Percentiles rank a stretch among this genome's conserved stretches.
Conservation (phyloP, 2,888 invertebrate genomes). For the Unio pictorum region DNA sequence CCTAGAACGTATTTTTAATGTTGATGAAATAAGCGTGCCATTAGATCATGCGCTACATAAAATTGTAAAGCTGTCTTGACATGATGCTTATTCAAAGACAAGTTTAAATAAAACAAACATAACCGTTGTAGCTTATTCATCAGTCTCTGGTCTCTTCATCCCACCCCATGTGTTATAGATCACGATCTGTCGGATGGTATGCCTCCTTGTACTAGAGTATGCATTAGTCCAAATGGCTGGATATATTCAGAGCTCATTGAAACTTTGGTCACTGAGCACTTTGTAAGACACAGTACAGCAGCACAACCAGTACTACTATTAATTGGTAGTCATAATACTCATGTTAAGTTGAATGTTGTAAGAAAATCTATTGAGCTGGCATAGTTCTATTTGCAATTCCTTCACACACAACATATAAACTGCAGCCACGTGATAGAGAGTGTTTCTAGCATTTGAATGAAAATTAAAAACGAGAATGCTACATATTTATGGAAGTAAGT, state of each 20-base stretch:
- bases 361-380: conserved; percentile 56
- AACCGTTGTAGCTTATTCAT: too few species aligned
- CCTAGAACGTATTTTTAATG: too few species aligned
- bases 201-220: conserved; percentile 53
- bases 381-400: conserved; percentile 63
- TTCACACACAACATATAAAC: conserved; percentile 61
- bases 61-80: too few species aligned
- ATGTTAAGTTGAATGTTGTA: conserved; percentile 51
- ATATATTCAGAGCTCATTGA: conserved; percentile 38
- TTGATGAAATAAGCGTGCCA: too few species aligned
- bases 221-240: conserved; percentile 56
- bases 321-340: conserved; percentile 63
- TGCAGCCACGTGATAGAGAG: conserved; percentile 41
- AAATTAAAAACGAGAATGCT: neutral
- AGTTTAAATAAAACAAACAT: too few species aligned
- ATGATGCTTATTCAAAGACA: too few species aligned
- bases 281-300: conserved; percentile 46
- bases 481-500: too few species aligned
- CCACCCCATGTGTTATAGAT: conserved; percentile 38
- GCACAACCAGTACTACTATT: conserved; percentile 42
- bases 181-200: conserved; percentile 50
- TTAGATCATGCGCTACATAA: too few species aligned
- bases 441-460: conserved; percentile 35
- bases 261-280: conserved; percentile 60
- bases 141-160: too few species aligned